Percentiles rank a stretch among this genome's conserved stretches.
These are phyloP conservation scores for Dendrocincla fuliginosa DNA, from an alignment of 2,797 vertebrate genomes.

Conservation along the genomic window DNA sequence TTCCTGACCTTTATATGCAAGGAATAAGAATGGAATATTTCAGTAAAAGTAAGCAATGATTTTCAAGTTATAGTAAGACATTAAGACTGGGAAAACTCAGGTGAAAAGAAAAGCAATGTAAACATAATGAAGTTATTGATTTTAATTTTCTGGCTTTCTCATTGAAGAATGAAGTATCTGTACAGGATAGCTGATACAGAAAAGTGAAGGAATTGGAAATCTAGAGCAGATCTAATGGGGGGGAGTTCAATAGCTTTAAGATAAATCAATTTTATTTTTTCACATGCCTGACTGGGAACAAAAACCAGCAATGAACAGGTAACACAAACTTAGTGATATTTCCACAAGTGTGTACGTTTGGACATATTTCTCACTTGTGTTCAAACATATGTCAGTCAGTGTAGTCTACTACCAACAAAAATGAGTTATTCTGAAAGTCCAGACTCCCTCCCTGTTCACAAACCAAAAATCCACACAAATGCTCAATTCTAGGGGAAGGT, in stretches of 20 bases:
- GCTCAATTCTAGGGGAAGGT: accelerated
- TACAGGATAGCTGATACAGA: neutral
- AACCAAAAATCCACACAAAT: neutral
- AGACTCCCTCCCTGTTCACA: neutral
- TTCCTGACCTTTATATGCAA: neutral
- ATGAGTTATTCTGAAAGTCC: neutral
- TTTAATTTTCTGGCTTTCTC: constrained; percentile 83
- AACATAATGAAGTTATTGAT: constrained; percentile 90
- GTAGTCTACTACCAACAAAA: neutral
- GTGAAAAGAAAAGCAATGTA: constrained; percentile 59
- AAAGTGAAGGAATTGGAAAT: constrained; percentile 32
- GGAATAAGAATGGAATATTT: neutral
- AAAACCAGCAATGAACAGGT: neutral
- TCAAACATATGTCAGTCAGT: neutral
- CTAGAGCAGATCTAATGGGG: neutral
- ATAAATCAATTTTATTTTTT: neutral
- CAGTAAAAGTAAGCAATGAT: neutral
- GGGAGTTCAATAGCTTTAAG: neutral
- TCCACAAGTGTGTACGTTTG: neutral
- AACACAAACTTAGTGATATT: neutral
- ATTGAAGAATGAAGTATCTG: constrained; percentile 60
- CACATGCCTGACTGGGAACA: neutral
- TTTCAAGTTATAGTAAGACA: constrained; percentile 43
- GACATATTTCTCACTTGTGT: neutral
- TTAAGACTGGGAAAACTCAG: constrained; percentile 46